Evolutionary conservation across 2,113 vertebrate species (phyloP).

Genomic region (Catharus bicknelli): DNA sequence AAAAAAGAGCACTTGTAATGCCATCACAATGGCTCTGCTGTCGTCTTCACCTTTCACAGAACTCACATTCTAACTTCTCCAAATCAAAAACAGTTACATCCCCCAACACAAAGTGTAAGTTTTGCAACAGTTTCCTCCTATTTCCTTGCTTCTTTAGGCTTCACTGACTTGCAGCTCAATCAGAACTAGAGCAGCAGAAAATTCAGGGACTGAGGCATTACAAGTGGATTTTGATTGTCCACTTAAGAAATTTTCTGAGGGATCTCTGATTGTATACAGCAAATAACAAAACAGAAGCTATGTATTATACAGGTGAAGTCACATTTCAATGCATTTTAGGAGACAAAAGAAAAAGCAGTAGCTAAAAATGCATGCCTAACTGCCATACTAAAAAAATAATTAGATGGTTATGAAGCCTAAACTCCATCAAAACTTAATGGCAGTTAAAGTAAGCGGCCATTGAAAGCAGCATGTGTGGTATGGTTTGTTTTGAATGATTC

Average conservation of each 20-base stretch:
- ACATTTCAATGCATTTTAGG: background rate
- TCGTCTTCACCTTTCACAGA: background rate
- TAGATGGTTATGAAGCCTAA: background rate
- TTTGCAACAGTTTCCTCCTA: background rate
- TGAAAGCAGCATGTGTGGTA: background rate
- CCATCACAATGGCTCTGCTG: background rate
- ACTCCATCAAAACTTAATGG: background rate
- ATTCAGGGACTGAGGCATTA: background rate
- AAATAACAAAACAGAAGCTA: background rate
- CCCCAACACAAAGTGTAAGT: background rate
- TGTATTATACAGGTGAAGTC: background rate
- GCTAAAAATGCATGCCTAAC: background rate
- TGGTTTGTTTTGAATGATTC: background rate
- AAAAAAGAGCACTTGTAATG: background rate
- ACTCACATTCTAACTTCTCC: background rate
- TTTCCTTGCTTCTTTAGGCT: background rate
- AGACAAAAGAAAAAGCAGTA: background rate
- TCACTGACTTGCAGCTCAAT: background rate
- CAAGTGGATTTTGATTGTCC: background rate
- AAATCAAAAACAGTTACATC: background rate
- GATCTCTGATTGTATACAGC: background rate
- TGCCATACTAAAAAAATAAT: background rate
- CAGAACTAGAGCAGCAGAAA: background rate
- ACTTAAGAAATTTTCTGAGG: background rate
- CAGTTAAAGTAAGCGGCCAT: background rate